Evolutionary conservation across 2,797 vertebrate species (phyloP), one percentile per base, ranked within the genome.

Genomic region (Hydrolagus colliei): DNA sequence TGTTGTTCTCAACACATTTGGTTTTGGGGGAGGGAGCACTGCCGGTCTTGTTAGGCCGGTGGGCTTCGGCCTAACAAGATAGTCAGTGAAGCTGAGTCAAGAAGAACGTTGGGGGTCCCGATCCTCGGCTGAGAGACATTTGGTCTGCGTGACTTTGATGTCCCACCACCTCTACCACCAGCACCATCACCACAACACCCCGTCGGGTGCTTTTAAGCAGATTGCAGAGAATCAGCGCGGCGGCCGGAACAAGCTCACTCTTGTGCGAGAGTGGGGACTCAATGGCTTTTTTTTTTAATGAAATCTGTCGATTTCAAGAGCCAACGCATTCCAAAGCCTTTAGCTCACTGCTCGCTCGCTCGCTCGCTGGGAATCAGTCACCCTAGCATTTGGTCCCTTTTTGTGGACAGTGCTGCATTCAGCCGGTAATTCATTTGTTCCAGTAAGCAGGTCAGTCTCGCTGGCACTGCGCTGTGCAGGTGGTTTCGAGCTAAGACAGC

Each of bases 371-470:
- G 41, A 52, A 52, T 2, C 41, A 52, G 41, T 52, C 2, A 52
- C 41, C 41, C 41, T 52, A 52, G 2, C 16, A 9, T 27, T 67
- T 16, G 32, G 35, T 16, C 32, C 32, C 71, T 84, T 41, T 84
- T n/a, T n/a, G n/a, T n/a, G n/a, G 65, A 18, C 18, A 52, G 20
- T 84, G 32, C 71, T 71, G 9, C 65, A 11, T 52, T 32, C 27
- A 68, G 65, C 79, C 41, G 65, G 16, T 35, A 68, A 84, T 84
- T 84, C 14, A 84, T 84, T 52, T 68, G 65, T 68, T 18, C 79
- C 79, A 84, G 9, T 41, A 71, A 84, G 18, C 27, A 52, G 65
- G 6, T 22, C 22, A 27, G 16, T 12, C 10, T 63, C 5, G 7
- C 20, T 18, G 32, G 67, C n/a, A 27, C 63, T 71, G 32, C 68